Conservation (phyloP, 2,113 vertebrate genomes). For the Polyodon spathula region DNA sequence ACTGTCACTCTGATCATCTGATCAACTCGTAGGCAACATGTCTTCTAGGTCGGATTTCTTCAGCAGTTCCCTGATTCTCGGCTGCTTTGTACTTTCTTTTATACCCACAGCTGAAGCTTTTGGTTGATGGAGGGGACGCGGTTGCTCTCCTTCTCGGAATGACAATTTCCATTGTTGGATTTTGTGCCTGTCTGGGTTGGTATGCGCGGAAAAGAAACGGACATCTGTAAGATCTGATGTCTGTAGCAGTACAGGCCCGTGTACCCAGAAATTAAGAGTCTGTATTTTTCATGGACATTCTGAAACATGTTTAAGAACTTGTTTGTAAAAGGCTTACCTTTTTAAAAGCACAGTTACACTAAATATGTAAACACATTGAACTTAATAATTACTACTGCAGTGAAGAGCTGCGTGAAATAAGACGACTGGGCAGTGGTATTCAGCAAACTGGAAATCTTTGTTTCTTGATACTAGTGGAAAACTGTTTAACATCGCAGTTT, state of each 20-base stretch:
- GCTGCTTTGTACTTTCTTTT: constrained; percentile 45
- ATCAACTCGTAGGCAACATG: constrained; percentile 51
- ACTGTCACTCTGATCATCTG: constrained; percentile 13
- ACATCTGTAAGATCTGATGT: constrained; percentile 47
- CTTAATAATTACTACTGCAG: too few species aligned
- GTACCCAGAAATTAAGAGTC: too few species aligned
- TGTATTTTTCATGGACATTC: too few species aligned
- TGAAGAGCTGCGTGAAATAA: too few species aligned
- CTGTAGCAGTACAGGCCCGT: neutral
- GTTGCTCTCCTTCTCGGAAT: constrained; percentile 70
- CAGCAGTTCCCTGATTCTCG: constrained; percentile 25
- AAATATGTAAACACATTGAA: too few species aligned
- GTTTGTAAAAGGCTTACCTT: too few species aligned
- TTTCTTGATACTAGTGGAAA: too few species aligned
- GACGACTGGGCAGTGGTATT: too few species aligned
- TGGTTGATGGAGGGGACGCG: constrained; percentile 74
- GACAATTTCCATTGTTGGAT: constrained; percentile 58
- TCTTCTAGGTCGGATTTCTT: constrained; percentile 28
- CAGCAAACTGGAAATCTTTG: too few species aligned
- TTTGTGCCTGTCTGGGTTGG: constrained; percentile 80
- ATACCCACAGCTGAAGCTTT: constrained; percentile 67
- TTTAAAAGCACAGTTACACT: too few species aligned
- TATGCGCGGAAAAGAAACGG: constrained; percentile 74
- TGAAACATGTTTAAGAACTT: too few species aligned
- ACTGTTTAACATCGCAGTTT: too few species aligned